Evolutionary conservation across 2,797 vertebrate genomes (phyloP).

Genomic region (Ammospiza maritima): DNA sequence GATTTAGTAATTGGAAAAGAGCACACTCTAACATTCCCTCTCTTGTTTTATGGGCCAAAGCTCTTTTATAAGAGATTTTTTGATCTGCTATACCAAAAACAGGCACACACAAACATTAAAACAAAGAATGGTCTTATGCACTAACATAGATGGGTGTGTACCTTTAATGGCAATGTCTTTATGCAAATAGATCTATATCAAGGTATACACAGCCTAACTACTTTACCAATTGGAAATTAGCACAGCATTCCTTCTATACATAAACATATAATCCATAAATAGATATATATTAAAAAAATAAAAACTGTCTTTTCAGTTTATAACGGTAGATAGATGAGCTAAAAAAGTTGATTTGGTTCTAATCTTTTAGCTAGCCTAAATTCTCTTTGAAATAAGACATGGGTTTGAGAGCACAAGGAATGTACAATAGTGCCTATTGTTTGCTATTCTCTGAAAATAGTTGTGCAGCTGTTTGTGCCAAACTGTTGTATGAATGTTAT

Average conservation of each 20-base stretch:
- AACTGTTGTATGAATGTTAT: background rate
- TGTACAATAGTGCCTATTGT: background rate
- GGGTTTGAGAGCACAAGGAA: background rate
- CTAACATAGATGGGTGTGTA: constrained; percentile 23
- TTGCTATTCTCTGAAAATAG: background rate
- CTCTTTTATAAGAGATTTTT: background rate
- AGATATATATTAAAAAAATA: background rate
- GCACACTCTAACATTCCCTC: constrained; percentile 66
- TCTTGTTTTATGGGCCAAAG: constrained; percentile 61
- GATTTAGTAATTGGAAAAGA: constrained; percentile 38
- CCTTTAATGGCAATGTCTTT: constrained; percentile 30
- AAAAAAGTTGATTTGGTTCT: background rate
- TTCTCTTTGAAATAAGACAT: constrained; percentile 5
- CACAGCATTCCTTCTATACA: background rate
- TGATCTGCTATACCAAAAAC: background rate
- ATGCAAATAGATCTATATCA: background rate
- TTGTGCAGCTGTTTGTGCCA: background rate
- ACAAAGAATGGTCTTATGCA: constrained; percentile 43
- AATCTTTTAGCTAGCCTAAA: background rate
- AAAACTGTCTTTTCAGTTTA: background rate
- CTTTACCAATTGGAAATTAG: background rate
- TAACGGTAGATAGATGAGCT: background rate
- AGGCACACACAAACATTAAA: background rate
- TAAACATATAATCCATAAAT: background rate
- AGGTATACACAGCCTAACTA: background rate